A percentile compares a stretch with the other conserved stretches of the same genome.
These are phyloP conservation scores for Thyatira batis DNA, from an alignment of 2,888 invertebrate genomes.

Conservation along the genomic window DNA sequence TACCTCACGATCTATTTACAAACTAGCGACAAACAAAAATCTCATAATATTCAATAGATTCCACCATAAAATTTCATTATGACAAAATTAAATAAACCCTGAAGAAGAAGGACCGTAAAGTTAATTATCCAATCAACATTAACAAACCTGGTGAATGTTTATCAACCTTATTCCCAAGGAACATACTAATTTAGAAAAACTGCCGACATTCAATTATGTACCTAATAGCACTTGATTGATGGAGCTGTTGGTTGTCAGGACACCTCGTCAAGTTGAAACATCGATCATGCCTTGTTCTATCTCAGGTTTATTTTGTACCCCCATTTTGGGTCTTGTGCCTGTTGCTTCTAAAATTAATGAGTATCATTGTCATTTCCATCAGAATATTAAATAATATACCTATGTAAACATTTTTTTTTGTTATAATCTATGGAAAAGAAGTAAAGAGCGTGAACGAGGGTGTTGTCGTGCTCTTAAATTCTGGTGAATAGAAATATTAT, in stretches of 20 bases:
- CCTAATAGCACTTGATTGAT: constrained; percentile 29
- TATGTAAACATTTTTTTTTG: no score
- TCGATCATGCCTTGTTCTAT: constrained; percentile 32
- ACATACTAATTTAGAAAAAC: constrained; percentile 21
- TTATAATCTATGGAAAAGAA: no score
- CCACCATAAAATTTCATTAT: no score
- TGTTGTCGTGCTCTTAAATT: no score
- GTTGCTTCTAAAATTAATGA: not conserved
- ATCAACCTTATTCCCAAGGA: not conserved
- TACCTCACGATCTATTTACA: no score
- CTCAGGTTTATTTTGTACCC: constrained; percentile 23
- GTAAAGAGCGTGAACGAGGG: no score
- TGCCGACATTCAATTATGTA: constrained; percentile 36
- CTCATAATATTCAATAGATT: no score
- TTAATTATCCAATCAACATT: not conserved
- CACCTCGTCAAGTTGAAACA: constrained; percentile 32
- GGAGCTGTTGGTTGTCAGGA: constrained; percentile 27
- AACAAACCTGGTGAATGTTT: not conserved
- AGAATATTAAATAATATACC: no score
- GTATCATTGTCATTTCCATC: not conserved
- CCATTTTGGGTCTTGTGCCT: not conserved
- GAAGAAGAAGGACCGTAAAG: not conserved
- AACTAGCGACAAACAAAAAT: no score
- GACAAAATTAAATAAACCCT: no score
- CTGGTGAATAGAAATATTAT: no score